phyloP scores from a whole-genome alignment of 2,888 invertebrate species.

The Diloba caeruleocephala region DNA sequence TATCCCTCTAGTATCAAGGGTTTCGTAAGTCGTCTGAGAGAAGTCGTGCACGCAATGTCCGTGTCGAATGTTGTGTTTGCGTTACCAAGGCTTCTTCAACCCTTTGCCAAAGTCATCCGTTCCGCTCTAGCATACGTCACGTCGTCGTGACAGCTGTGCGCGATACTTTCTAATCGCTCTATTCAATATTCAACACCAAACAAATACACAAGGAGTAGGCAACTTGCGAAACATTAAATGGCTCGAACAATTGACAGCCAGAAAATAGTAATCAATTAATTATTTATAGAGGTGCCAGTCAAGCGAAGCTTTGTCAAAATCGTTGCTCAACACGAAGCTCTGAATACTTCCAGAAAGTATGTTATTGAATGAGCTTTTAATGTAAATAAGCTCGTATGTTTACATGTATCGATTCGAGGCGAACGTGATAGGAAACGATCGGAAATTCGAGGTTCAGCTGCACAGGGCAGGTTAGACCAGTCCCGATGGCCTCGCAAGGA shows the following conservation, averaged over 20 bases:
- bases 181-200: constrained; percentile 77
- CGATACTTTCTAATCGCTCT: constrained; percentile 85
- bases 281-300: constrained; percentile 73
- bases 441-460: constrained; percentile 86
- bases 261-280: constrained; percentile 79
- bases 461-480: constrained; percentile 89
- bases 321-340: constrained; percentile 60
- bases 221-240: constrained; percentile 81
- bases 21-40: constrained; percentile 53
- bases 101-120: constrained; percentile 83
- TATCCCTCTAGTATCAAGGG: constrained; percentile 12
- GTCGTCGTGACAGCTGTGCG: constrained; percentile 85
- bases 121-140: constrained; percentile 86
- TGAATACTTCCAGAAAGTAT: constrained; percentile 49
- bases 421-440: constrained; percentile 83
- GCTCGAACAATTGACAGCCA: constrained; percentile 77
- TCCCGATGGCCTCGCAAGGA: constrained; percentile 89
- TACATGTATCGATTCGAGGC: constrained; percentile 71
- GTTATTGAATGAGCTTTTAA: constrained; percentile 51
- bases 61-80: constrained; percentile 84
- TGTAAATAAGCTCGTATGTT: constrained; percentile 68
- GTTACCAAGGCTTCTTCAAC: constrained; percentile 78
- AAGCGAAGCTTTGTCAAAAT: constrained; percentile 65
- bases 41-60: constrained; percentile 73
- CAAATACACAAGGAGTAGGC: constrained; percentile 76